phyloP scores from a whole-genome alignment of 2,888 invertebrate genomes.

The Dorcus parallelipipedus region DNA sequence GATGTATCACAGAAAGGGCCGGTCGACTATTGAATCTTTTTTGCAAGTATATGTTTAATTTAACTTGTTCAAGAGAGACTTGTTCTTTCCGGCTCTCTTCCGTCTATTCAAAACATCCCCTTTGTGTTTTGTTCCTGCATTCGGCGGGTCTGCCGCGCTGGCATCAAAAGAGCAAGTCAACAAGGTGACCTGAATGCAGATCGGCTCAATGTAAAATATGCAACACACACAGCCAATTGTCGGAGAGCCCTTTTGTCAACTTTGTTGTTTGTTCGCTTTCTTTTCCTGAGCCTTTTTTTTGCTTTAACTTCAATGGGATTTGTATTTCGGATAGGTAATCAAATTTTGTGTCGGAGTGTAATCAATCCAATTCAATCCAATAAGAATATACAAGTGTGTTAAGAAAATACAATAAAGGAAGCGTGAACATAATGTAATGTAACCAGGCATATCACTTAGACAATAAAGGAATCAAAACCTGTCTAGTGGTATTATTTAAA shows the following conservation, averaged over 20 bases:
- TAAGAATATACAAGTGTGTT: too few species aligned
- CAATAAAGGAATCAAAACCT: too few species aligned
- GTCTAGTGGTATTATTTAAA: too few species aligned
- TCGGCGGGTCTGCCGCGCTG: constrained; percentile 6
- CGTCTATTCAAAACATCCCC: constrained; percentile 26
- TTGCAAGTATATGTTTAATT: constrained; percentile 28
- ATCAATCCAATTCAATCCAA: background rate
- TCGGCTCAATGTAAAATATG: constrained; percentile 33
- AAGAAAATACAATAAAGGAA: too few species aligned
- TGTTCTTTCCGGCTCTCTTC: constrained; percentile 21
- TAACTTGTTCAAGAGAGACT: constrained; percentile 24
- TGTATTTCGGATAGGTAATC: constrained; percentile 15
- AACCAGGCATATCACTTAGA: too few species aligned
- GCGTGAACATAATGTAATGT: too few species aligned
- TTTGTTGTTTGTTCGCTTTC: constrained; percentile 11
- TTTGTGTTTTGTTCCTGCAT: constrained; percentile 22
- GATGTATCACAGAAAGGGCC: constrained; percentile 14
- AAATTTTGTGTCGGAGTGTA: constrained; percentile 8
- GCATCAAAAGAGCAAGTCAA: constrained; percentile 46
- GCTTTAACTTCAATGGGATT: constrained; percentile 9
- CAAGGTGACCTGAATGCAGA: constrained; percentile 47
- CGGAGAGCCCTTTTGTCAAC: constrained; percentile 18
- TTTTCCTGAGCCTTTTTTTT: constrained; percentile 8
- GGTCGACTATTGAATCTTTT: constrained; percentile 27
- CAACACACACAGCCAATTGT: constrained; percentile 23